Conservation (phyloP, 2,797 vertebrate species). For the Buphagus erythrorhynchus region DNA sequence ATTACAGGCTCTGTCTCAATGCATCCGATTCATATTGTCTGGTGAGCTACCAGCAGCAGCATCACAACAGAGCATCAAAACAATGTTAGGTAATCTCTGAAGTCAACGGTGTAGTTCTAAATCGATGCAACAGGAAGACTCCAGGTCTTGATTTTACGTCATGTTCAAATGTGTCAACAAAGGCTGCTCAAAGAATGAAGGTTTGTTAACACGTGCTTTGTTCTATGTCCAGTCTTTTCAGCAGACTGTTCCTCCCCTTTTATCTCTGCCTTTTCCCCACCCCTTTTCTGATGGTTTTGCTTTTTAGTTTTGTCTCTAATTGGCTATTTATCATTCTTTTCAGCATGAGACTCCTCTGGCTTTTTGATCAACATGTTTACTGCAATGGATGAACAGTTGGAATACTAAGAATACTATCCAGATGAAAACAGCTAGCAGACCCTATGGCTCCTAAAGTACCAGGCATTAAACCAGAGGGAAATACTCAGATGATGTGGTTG, state of each 20-base stretch:
- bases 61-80: neutral
- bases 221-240: constrained; percentile 26
- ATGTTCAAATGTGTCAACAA: neutral
- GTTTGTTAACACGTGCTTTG: neutral
- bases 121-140: neutral
- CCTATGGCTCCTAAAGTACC: neutral
- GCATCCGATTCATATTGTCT: neutral
- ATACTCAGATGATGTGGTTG: neutral
- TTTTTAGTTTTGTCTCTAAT: constrained; percentile 27
- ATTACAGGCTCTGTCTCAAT: neutral
- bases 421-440: neutral
- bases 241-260: constrained; percentile 21
- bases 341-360: neutral
- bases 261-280: constrained; percentile 8
- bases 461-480: neutral
- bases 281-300: constrained; percentile 9
- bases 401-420: neutral
- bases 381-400: neutral
- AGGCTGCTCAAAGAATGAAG: neutral
- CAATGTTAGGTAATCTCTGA: neutral
- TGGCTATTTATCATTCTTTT: constrained; percentile 12
- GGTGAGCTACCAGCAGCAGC: neutral
- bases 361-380: constrained; percentile 19
- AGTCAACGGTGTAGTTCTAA: neutral
- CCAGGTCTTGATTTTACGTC: neutral